Conservation (phyloP, 1,140 invertebrate genomes). For the Sycobia sp. region DNA sequence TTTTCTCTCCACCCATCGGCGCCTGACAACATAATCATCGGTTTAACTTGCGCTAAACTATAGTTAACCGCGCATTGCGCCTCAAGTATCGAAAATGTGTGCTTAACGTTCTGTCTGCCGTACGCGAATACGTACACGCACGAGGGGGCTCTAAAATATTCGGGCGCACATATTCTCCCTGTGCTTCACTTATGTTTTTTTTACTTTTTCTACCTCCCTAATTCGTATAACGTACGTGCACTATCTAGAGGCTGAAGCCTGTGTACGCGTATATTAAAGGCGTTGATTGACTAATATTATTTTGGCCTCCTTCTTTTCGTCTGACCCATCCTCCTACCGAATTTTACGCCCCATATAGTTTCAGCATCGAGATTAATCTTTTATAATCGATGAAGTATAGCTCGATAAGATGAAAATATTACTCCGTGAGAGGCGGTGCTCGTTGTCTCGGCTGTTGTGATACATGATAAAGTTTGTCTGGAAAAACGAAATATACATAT, state of each 20-base stretch:
- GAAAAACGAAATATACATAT: too few relatives aligned
- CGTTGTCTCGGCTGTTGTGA: too few relatives aligned
- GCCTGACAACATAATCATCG: slow-evolving; percentile 48
- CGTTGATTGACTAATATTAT: slow-evolving; percentile 26
- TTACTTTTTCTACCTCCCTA: background rate
- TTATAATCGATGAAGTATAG: slow-evolving; percentile 26
- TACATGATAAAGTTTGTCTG: too few relatives aligned
- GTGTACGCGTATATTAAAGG: too few relatives aligned
- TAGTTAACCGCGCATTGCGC: slow-evolving; percentile 45
- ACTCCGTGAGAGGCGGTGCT: too few relatives aligned
- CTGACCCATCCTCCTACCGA: too few relatives aligned
- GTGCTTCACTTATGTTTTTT: background rate
- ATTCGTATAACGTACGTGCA: too few relatives aligned
- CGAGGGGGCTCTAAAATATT: background rate
- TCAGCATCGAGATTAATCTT: slow-evolving; percentile 29
- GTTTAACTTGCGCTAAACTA: slow-evolving; percentile 46
- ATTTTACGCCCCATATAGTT: too few relatives aligned
- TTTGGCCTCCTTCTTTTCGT: too few relatives aligned
- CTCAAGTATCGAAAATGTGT: slow-evolving; percentile 44
- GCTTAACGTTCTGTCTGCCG: slow-evolving; percentile 20
- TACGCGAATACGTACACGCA: background rate
- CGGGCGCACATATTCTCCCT: background rate
- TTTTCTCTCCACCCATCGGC: slow-evolving; percentile 43
- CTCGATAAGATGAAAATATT: too few relatives aligned
- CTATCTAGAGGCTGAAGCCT: too few relatives aligned